These are phyloP conservation scores for Neodiprion pinetum DNA, from an alignment of 1,140 invertebrate species.

Conservation along the genomic window DNA sequence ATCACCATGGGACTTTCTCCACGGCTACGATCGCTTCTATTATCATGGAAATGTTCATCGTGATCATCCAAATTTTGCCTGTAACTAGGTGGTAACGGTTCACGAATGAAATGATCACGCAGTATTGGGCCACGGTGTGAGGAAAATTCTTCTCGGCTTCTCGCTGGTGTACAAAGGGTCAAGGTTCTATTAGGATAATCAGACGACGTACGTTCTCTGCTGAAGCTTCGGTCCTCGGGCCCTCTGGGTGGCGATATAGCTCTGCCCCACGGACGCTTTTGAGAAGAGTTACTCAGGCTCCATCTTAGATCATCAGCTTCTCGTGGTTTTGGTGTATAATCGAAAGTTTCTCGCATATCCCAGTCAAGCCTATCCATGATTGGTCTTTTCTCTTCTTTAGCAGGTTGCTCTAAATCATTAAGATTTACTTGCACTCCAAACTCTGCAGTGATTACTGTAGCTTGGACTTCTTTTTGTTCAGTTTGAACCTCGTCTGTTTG, in stretches of 20 bases:
- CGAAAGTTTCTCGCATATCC: constrained; percentile 47
- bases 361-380: constrained; percentile 55
- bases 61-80: constrained; percentile 31
- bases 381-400: constrained; percentile 46
- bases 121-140: constrained; percentile 25
- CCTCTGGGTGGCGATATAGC: constrained; percentile 28
- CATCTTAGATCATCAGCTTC: constrained; percentile 52
- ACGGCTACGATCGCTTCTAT: constrained; percentile 41
- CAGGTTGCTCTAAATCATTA: constrained; percentile 34
- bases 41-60: constrained; percentile 40
- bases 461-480: constrained; percentile 40
- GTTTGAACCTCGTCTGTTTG: constrained; percentile 49
- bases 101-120: constrained; percentile 33
- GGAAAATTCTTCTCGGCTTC: constrained; percentile 34
- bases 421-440: constrained; percentile 44
- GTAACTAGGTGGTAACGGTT: constrained; percentile 36
- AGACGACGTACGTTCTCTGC: constrained; percentile 17
- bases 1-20: constrained; percentile 45
- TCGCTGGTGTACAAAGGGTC: constrained; percentile 31
- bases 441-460: constrained; percentile 31
- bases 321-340: constrained; percentile 39
- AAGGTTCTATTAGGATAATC: constrained; percentile 32
- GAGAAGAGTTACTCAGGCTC: constrained; percentile 47
- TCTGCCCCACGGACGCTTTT: constrained; percentile 39
- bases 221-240: constrained; percentile 33